phyloP scores from a whole-genome alignment of 1,140 invertebrate genomes.

The Drosophila sp. region DNA sequence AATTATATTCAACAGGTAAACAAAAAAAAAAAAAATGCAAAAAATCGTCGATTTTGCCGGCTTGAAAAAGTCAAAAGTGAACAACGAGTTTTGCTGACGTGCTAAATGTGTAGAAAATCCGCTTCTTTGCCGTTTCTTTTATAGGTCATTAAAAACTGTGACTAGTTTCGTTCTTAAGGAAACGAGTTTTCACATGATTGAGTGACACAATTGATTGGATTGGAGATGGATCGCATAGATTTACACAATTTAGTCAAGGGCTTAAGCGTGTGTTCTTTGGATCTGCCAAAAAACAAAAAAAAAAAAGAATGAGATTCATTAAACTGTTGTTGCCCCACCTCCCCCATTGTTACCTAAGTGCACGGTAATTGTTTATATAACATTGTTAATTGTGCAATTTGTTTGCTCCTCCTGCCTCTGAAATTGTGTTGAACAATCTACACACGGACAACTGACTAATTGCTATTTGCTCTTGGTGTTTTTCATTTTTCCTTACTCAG shows the following conservation, averaged over 20 bases:
- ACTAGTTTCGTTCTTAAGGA: conserved; percentile 46
- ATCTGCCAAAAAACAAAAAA: too few relatives aligned
- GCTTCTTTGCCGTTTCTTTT: conserved; percentile 43
- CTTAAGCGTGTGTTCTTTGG: background rate
- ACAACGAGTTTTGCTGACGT: conserved; percentile 22
- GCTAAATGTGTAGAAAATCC: conserved; percentile 16
- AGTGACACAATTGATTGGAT: conserved; percentile 25
- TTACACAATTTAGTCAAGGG: background rate
- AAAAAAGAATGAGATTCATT: background rate
- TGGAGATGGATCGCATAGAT: conserved; percentile 22
- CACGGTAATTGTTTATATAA: conserved; percentile 45
- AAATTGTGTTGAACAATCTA: conserved; percentile 10
- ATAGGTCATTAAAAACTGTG: conserved; percentile 62
- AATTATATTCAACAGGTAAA: conserved; percentile 58
- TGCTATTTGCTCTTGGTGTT: conserved; percentile 50
- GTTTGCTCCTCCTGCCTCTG: conserved; percentile 44
- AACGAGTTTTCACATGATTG: conserved; percentile 48
- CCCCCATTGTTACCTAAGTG: conserved; percentile 21
- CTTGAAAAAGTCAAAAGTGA: conserved; percentile 62
- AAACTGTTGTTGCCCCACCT: background rate
- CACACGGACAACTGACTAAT: conserved; percentile 67
- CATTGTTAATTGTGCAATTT: conserved; percentile 56
- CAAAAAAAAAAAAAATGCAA: conserved; percentile 14
- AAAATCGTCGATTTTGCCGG: conserved; percentile 30
- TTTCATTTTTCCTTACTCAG: background rate